Evolutionary conservation across 2,113 vertebrate genomes (phyloP).

Genomic region (Prolemur simus): DNA sequence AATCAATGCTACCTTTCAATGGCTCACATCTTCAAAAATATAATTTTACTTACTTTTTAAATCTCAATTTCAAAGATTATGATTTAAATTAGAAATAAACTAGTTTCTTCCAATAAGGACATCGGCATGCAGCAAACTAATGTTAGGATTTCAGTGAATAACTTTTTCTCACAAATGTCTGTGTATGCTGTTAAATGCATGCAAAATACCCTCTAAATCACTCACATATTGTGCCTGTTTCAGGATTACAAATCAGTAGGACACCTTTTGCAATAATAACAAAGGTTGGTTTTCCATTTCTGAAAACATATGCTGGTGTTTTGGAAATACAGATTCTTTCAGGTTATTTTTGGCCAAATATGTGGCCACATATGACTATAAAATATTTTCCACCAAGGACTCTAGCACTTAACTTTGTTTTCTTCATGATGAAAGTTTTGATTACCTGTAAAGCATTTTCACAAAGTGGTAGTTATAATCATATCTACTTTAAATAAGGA

Average conservation of each 20-base stretch:
- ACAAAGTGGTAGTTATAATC: background rate
- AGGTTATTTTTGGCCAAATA: conserved; percentile 2
- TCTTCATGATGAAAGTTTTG: conserved; percentile 22
- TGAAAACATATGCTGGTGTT: background rate
- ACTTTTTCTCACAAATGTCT: background rate
- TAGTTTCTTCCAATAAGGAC: background rate
- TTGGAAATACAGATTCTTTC: background rate
- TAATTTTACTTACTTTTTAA: conserved; percentile 29
- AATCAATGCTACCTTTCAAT: background rate
- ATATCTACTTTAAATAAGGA: background rate
- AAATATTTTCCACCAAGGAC: background rate
- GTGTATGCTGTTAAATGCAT: background rate
- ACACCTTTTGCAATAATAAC: background rate
- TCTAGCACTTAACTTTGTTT: conserved; percentile 10
- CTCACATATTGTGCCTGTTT: background rate
- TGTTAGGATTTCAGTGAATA: background rate
- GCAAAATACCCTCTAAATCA: background rate
- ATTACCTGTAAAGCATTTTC: conserved; percentile 15
- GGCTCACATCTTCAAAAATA: background rate
- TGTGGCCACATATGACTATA: background rate
- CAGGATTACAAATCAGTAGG: background rate
- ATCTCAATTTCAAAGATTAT: conserved; percentile 1
- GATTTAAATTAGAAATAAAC: conserved; percentile 28
- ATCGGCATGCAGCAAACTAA: background rate
- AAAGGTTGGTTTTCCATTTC: conserved; percentile 8